Conservation (phyloP, 2,113 vertebrate species). For the Seriola rivoliana region DNA sequence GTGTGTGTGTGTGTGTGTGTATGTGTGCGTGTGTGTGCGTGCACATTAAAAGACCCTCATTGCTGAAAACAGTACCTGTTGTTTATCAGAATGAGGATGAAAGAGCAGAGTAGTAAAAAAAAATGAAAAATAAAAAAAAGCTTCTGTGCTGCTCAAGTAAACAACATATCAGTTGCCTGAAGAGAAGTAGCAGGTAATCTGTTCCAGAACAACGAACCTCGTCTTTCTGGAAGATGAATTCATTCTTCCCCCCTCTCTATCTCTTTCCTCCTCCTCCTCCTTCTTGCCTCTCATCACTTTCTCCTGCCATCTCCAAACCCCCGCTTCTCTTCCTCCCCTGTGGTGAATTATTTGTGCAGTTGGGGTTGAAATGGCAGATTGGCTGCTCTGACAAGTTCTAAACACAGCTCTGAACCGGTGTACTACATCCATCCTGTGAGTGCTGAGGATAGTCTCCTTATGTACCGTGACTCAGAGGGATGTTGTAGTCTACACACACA, state of each 20-base stretch:
- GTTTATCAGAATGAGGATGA: slow-evolving; percentile 27
- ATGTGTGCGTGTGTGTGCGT: background rate
- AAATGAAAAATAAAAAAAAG: background rate
- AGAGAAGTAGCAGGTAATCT: slow-evolving; percentile 28
- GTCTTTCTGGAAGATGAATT: slow-evolving; percentile 50
- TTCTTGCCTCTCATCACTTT: slow-evolving; percentile 24
- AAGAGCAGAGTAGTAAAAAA: background rate
- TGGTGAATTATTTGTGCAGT: slow-evolving; percentile 59
- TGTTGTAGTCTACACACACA: background rate
- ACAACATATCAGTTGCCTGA: slow-evolving; percentile 30
- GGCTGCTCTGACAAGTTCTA: slow-evolving; percentile 56
- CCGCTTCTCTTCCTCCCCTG: slow-evolving; percentile 26
- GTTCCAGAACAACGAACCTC: slow-evolving; percentile 39
- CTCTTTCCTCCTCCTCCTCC: background rate
- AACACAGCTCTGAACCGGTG: slow-evolving; percentile 42
- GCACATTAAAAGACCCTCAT: background rate
- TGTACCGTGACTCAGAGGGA: slow-evolving; percentile 25
- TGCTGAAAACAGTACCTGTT: background rate
- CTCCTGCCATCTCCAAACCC: slow-evolving; percentile 13
- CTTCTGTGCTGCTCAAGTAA: slow-evolving; percentile 27
- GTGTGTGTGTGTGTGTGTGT: background rate
- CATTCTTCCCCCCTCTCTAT: background rate
- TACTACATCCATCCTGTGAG: slow-evolving; percentile 23
- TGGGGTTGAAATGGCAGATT: slow-evolving; percentile 45
- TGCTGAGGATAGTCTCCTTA: background rate